phyloP scores from a whole-genome alignment of 2,888 invertebrate species.

The Beris morrisii region DNA sequence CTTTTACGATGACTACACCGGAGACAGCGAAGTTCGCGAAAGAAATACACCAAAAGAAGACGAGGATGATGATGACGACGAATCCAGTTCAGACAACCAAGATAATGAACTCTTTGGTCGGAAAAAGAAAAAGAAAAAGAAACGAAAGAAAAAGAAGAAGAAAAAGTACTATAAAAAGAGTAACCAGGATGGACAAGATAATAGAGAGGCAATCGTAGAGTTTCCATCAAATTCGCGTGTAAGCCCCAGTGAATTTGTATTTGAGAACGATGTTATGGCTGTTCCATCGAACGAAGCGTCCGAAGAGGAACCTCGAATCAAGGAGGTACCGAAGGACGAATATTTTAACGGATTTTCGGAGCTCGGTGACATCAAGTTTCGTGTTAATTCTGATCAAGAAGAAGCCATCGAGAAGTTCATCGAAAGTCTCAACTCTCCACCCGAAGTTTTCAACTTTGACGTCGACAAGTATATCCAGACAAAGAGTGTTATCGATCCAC shows the following conservation, averaged over 20 bases:
- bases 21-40: neutral
- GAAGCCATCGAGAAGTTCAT: constrained; percentile 42
- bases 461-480: constrained; percentile 41
- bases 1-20: constrained; percentile 10
- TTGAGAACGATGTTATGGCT: constrained; percentile 9
- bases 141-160: constrained; percentile 20
- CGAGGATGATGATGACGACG: neutral
- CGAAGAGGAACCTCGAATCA: constrained; percentile 24
- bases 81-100: neutral
- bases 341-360: constrained; percentile 35
- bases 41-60: neutral
- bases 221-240: neutral
- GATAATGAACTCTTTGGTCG: constrained; percentile 10
- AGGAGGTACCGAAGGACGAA: constrained; percentile 17
- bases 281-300: constrained; percentile 18
- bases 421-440: constrained; percentile 41
- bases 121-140: constrained; percentile 29
- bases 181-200: constrained; percentile 23
- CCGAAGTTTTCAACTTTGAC: constrained; percentile 43
- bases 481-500: constrained; percentile 22
- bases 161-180: constrained; percentile 20
- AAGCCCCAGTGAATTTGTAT: neutral
- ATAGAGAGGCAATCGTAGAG: constrained; percentile 30
- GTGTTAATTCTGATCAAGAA: constrained; percentile 40
- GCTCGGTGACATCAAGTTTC: constrained; percentile 40